Percentiles rank a stretch among this genome's conserved stretches.
phyloP scores from a whole-genome alignment of 2,797 vertebrate genomes.

The Hypotaenidia okinawae region DNA sequence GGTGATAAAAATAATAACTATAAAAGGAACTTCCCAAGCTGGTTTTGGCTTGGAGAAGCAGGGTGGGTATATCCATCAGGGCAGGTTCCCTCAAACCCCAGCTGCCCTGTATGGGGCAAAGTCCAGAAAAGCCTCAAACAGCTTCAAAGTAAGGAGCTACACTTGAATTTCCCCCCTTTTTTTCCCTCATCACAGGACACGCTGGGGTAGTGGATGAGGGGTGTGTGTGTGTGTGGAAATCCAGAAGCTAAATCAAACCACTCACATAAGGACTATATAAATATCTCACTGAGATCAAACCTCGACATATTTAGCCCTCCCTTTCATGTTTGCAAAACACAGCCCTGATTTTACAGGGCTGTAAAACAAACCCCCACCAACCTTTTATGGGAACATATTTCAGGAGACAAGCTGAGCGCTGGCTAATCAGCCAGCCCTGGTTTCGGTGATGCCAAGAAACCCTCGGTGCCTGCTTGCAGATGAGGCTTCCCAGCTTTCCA shows the following conservation, averaged over 20 bases:
- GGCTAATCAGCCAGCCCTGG: background rate
- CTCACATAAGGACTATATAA: background rate
- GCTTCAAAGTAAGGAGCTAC: background rate
- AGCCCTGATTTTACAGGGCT: background rate
- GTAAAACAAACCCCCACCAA: background rate
- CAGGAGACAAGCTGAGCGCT: background rate
- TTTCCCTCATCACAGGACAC: background rate
- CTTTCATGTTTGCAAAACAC: background rate
- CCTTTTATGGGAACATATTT: fast-evolving
- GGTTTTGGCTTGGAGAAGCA: background rate
- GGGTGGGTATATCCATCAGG: background rate
- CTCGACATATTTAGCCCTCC: background rate
- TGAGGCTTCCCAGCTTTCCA: background rate
- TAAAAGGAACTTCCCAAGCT: background rate
- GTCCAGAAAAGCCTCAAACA: background rate
- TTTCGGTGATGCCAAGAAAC: background rate
- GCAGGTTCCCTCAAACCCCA: background rate
- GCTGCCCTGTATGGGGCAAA: background rate
- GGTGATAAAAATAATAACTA: background rate
- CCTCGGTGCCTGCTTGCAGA: background rate
- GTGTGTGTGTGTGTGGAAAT: background rate
- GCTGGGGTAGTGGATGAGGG: fast-evolving
- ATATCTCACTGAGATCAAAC: background rate
- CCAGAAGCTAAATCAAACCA: background rate
- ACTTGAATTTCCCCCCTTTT: background rate